A percentile compares a stretch with the other conserved stretches of the same genome.
Conservation (phyloP, 2,888 invertebrate species). For the Chaitophorus viminalis region DNA sequence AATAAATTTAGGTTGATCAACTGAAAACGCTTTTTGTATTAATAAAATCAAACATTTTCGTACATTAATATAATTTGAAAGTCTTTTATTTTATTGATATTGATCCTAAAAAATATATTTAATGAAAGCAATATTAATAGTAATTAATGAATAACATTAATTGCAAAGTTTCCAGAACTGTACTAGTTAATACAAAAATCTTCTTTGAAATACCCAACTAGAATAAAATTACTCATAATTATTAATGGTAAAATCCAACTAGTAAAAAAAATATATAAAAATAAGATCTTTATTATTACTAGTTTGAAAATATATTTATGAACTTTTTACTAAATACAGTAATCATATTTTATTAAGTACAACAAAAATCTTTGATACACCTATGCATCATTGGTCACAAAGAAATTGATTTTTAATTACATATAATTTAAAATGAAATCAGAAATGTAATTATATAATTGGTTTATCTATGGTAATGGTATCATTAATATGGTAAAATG, state of each 20-base stretch:
- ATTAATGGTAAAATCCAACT: constrained; percentile 13
- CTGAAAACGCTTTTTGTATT: neutral
- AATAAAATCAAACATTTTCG: neutral
- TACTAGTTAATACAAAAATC: neutral
- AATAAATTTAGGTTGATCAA: too few species aligned
- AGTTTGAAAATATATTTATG: constrained; percentile 14
- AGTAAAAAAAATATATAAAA: neutral
- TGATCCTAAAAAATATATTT: neutral
- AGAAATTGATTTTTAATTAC: constrained; percentile 15
- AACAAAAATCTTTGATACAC: constrained; percentile 21
- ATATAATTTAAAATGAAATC: constrained; percentile 5
- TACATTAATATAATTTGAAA: neutral
- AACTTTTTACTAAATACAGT: constrained; percentile 32
- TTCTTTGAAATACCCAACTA: neutral
- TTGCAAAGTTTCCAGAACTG: neutral
- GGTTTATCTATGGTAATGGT: neutral
- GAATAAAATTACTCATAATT: neutral
- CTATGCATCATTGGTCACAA: constrained; percentile 20
- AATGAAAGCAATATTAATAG: too few species aligned
- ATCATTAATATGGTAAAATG: constrained; percentile 40
- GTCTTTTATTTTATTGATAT: too few species aligned
- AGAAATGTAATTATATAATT: neutral
- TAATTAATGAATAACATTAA: constrained; percentile 3
- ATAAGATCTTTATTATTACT: constrained; percentile 11
- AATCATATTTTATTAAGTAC: constrained; percentile 40